Evolutionary conservation across 2,797 vertebrate genomes (phyloP).

Genomic region (Coendou prehensilis): DNA sequence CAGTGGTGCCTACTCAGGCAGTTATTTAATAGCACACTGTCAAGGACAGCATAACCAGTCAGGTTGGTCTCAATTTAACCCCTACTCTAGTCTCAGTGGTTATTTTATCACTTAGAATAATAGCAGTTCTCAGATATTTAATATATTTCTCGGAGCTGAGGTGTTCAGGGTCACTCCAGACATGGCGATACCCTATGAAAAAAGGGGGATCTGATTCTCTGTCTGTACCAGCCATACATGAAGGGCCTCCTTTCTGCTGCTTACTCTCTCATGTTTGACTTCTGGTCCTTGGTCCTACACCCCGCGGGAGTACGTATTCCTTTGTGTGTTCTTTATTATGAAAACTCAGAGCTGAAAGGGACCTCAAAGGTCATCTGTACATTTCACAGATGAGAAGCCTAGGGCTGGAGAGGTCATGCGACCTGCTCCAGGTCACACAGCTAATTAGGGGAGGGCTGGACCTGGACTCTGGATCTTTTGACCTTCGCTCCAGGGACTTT

Average conservation of each 20-base stretch:
- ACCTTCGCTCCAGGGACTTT: not conserved
- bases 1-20: not conserved
- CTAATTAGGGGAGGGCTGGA: not conserved
- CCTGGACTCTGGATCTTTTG: not conserved
- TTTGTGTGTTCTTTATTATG: not conserved
- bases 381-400: not conserved
- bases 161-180: conserved; percentile 12
- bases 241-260: not conserved
- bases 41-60: not conserved
- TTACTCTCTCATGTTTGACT: not conserved
- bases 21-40: not conserved
- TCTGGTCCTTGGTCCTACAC: not conserved
- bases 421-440: not conserved
- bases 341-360: not conserved
- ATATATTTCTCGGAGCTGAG: not conserved
- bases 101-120: conserved; percentile 67
- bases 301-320: not conserved
- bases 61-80: conserved; percentile 34
- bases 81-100: conserved; percentile 4
- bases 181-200: not conserved
- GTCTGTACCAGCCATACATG: not conserved
- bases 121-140: conserved; percentile 55
- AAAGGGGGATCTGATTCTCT: not conserved
- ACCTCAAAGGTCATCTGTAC: not conserved
- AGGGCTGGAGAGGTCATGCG: not conserved